Conservation (phyloP, 2,113 vertebrate species). For the Holacanthus passer region DNA sequence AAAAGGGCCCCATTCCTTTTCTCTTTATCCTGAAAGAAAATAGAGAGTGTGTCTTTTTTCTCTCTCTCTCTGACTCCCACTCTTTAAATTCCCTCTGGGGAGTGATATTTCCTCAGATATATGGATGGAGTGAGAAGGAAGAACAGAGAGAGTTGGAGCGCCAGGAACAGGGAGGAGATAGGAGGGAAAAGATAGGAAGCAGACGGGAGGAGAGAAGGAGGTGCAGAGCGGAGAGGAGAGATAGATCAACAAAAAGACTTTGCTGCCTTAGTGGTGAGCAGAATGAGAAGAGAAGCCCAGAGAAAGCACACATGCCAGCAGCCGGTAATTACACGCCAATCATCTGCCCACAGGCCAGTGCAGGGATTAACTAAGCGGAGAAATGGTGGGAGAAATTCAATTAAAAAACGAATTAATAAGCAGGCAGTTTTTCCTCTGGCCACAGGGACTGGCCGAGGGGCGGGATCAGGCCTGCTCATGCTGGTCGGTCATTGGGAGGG, state of each 20-base stretch:
- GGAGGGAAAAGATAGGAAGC: slow-evolving; percentile 26
- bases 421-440: slow-evolving; percentile 44
- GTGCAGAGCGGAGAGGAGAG: slow-evolving; percentile 19
- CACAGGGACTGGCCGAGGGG: slow-evolving; percentile 20
- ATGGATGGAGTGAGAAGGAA: slow-evolving; percentile 12
- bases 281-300: slow-evolving; percentile 45
- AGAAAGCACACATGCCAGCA: slow-evolving; percentile 69
- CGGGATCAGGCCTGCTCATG: slow-evolving; percentile 9
- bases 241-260: slow-evolving; percentile 62
- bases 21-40: slow-evolving; percentile 55
- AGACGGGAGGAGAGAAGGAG: slow-evolving; percentile 34
- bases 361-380: slow-evolving; percentile 80
- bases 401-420: slow-evolving; percentile 82
- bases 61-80: slow-evolving; percentile 3
- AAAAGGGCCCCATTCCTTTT: slow-evolving; percentile 40
- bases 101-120: slow-evolving; percentile 56
- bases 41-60: not conserved
- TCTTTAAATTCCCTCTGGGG: slow-evolving; percentile 51
- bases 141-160: slow-evolving; percentile 44
- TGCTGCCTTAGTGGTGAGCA: slow-evolving; percentile 33
- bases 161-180: slow-evolving; percentile 28
- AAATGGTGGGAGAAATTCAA: slow-evolving; percentile 82
- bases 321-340: slow-evolving; percentile 84
- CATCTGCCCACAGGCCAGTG: slow-evolving; percentile 76
- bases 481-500: slow-evolving; percentile 28